Evolutionary conservation across 2,888 invertebrate genomes (phyloP), one percentile per base, ranked within the genome.

Genomic region (Esperia sulphurella): DNA sequence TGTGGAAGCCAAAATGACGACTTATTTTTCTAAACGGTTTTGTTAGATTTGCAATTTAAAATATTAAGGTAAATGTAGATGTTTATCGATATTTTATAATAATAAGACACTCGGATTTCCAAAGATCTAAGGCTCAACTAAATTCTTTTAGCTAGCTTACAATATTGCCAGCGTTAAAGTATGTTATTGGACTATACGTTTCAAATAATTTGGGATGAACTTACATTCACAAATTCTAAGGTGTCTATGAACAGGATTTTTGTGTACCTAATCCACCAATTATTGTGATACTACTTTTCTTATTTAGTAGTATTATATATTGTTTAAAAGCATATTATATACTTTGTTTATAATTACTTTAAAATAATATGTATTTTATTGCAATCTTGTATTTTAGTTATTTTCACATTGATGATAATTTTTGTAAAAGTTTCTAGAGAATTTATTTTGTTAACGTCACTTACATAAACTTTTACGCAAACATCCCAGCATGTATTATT

Each of bases 21-120:
- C 81, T 88, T 89, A 88, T 88, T 89, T 89, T 89, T 89, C 84
- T 88, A 89, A 84, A 80, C 72, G 59, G 71, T 87, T 87, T 88
- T 89, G 85, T 89, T 88, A 87, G 79, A 83, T 79, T 83, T 79
- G 84, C 87, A 80, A 82, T 75, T 80, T 70, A 79, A 74, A 72
- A 63, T 70, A 65, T 71, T 81, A 79, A 79, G 72, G 71, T 84
- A 78, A 76, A 68, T 68, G 75, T 88, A 87, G 83, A 75, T 75
- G 81, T 84, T 83, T 85, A 85, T 85, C 81, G 80, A 80, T 85
- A 83, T 84, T 79, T 69, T 65, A 66, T 69, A 49, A 31, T 14
- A 66, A 60, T 86, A 84, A 84, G 84, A 78, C 75, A 74, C 78
- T 83, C 79, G 78, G 76, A 79, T 87, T 86, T 82, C 85, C 87